Conservation (phyloP, 2,113 vertebrate species). For the Geococcyx californianus region DNA sequence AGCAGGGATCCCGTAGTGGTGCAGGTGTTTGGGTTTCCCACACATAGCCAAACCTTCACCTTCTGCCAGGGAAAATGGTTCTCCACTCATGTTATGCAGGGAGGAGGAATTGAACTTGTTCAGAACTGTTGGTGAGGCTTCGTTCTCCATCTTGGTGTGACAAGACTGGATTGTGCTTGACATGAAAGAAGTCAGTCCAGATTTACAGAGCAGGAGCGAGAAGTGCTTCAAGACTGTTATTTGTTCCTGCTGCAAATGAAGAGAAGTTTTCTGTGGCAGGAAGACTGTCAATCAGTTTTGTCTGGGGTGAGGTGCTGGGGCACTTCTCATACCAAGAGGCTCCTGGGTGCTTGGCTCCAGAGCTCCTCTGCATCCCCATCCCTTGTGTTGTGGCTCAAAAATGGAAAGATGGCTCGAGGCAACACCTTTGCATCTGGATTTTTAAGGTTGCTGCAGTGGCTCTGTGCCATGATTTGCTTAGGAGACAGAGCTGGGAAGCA, state of each 20-base stretch:
- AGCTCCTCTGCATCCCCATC: too few relatives aligned
- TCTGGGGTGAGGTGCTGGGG: not conserved
- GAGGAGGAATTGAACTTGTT: not conserved
- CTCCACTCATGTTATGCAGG: not conserved
- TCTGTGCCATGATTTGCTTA: not conserved
- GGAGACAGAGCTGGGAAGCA: not conserved
- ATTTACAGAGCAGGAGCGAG: not conserved
- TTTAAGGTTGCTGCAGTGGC: not conserved
- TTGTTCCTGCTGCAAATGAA: not conserved
- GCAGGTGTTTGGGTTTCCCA: not conserved
- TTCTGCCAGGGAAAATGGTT: not conserved
- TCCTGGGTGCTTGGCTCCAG: not conserved
- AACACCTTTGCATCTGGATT: not conserved
- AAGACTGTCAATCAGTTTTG: not conserved
- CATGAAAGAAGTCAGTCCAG: rapidly evolving
- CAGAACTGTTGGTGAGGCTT: not conserved
- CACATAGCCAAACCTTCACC: not conserved
- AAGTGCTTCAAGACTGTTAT: not conserved
- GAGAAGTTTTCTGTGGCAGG: not conserved
- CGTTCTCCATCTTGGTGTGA: not conserved
- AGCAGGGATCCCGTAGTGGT: not conserved
- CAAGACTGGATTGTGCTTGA: not conserved
- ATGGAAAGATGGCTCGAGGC: not conserved
- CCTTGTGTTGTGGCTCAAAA: not conserved
- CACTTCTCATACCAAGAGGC: not conserved